phyloP scores from a whole-genome alignment of 2,797 vertebrate genomes.

The Aratinga solstitialis region DNA sequence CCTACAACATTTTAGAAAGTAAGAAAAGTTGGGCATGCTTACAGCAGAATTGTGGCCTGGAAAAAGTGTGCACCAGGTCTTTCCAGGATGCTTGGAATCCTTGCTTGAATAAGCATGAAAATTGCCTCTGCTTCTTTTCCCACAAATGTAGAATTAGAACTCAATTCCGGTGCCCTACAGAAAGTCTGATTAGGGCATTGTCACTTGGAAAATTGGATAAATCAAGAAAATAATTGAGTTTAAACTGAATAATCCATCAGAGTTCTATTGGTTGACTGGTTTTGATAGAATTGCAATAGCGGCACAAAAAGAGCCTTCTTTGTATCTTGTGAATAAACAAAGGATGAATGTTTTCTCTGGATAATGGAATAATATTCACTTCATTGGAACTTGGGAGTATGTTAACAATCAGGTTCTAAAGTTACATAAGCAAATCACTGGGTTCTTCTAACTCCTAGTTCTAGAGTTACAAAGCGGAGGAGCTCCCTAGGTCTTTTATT shows the following conservation, averaged over 20 bases:
- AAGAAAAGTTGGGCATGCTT: neutral
- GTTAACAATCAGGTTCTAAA: neutral
- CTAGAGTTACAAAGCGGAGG: neutral
- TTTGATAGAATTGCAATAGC: neutral
- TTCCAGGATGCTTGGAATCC: neutral
- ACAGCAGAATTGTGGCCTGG: neutral
- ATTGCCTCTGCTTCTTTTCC: neutral
- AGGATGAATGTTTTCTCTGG: neutral
- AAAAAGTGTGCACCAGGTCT: neutral
- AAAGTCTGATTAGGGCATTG: neutral
- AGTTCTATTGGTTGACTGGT: neutral
- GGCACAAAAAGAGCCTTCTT: neutral
- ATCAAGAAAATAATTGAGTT: neutral
- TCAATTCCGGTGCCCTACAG: neutral
- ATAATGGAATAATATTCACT: conserved; percentile 1
- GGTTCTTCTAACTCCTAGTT: neutral
- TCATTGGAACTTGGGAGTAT: neutral
- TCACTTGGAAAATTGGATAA: neutral
- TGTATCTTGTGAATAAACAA: neutral
- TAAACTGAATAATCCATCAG: neutral
- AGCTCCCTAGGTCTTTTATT: neutral
- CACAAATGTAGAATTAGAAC: neutral
- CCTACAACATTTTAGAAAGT: neutral
- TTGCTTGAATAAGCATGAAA: neutral
- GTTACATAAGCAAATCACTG: neutral